Conservation (phyloP, 2,113 vertebrate species). For the Murina feae region DNA sequence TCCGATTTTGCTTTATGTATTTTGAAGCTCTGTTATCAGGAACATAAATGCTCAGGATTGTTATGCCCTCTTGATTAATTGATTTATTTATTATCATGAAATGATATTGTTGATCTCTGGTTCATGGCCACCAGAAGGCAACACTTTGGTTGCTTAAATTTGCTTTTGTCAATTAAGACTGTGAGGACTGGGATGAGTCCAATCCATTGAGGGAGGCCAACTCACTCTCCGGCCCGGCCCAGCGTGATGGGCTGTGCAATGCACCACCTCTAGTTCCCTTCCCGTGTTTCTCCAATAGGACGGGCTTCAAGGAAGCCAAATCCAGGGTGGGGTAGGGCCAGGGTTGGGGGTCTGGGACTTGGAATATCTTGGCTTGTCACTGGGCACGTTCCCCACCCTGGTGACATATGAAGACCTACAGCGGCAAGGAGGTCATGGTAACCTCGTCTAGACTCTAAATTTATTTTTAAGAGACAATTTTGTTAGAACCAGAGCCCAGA, state of each 20-base stretch:
- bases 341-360: not conserved
- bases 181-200: not conserved
- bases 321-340: not conserved
- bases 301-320: not conserved
- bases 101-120: not conserved
- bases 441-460: conserved; percentile 26
- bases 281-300: not conserved
- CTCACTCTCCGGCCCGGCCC: no score
- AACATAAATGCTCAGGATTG: not conserved
- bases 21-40: not conserved
- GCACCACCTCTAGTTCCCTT: not conserved
- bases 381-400: not conserved
- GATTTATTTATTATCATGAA: not conserved
- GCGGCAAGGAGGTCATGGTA: not conserved
- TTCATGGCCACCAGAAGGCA: not conserved
- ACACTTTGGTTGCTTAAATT: not conserved
- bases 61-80: not conserved
- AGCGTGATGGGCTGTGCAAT: not conserved
- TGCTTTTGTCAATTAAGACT: not conserved
- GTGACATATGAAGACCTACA: not conserved
- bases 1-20: not conserved
- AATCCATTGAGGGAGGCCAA: not conserved
- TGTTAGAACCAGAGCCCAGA: conserved; percentile 56
- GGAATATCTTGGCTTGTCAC: not conserved
- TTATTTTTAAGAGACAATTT: conserved; percentile 59